A percentile compares a stretch with the other conserved stretches of the same genome.
These are phyloP conservation scores for Montipora foliosa DNA, from an alignment of 64 coral and sea anemone genomes.

Conservation along the genomic window DNA sequence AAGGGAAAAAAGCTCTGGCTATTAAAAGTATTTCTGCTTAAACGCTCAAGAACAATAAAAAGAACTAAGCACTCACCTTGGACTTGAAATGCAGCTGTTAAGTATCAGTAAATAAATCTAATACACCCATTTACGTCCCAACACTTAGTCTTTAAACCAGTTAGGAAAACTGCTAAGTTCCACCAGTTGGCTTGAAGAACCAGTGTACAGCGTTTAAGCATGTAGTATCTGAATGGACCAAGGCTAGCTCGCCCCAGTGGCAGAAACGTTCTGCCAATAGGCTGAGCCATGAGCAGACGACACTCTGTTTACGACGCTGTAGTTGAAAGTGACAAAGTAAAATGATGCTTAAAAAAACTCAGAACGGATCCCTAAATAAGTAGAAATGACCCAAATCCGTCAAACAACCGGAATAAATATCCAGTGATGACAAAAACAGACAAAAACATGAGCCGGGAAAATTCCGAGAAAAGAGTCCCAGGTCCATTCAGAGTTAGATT, in stretches of 20 bases:
- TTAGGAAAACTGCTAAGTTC: background rate
- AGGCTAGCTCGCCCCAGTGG: background rate
- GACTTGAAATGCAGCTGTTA: background rate
- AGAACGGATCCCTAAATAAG: too few species aligned
- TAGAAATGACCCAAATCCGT: too few species aligned
- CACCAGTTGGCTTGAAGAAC: background rate
- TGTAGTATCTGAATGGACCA: background rate
- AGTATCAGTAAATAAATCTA: background rate
- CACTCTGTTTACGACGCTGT: too few species aligned
- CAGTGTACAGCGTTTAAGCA: background rate
- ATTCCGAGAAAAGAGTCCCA: too few species aligned
- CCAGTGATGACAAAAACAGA: too few species aligned
- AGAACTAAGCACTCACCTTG: background rate
- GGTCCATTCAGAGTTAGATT: background rate
- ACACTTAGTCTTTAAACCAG: background rate
- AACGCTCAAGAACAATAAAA: background rate
- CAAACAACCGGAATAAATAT: too few species aligned
- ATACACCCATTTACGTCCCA: background rate
- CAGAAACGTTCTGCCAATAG: background rate
- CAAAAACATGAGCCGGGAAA: too few species aligned
- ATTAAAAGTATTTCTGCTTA: background rate
- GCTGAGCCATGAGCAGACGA: background rate
- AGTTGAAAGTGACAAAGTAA: too few species aligned
- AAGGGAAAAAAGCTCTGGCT: background rate
- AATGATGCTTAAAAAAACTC: too few species aligned